Evolutionary conservation across 1,140 invertebrate genomes (phyloP).

Genomic region (Dufourea novaeangliae): DNA sequence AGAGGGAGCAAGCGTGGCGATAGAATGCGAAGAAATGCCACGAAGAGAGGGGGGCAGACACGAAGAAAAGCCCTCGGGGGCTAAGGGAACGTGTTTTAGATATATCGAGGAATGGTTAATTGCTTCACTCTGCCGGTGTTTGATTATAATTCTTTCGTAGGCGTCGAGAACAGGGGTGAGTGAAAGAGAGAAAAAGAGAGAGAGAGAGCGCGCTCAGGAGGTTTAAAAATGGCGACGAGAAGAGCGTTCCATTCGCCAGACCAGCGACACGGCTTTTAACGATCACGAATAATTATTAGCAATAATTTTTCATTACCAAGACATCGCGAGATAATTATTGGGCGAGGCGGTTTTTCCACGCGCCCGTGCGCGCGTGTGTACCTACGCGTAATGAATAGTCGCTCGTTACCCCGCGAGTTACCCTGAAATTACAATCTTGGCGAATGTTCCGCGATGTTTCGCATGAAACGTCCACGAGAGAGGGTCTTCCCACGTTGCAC

Average conservation of each 20-base stretch:
- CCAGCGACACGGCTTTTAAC: conserved; percentile 14
- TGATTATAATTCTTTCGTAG: conserved; percentile 59
- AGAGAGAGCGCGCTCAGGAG: conserved; percentile 9
- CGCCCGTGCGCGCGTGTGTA: conserved; percentile 15
- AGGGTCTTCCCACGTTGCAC: conserved; percentile 32
- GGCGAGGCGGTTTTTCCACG: conserved; percentile 27
- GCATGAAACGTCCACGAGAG: conserved; percentile 40
- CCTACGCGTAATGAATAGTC: conserved; percentile 58
- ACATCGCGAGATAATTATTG: conserved; percentile 56
- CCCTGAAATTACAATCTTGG: conserved; percentile 61
- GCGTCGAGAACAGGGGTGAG: too few relatives aligned
- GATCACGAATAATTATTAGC: conserved; percentile 57
- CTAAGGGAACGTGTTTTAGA: conserved; percentile 45
- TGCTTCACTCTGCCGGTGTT: conserved; percentile 50
- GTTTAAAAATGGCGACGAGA: background rate
- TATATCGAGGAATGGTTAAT: conserved; percentile 56
- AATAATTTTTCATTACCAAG: conserved; percentile 64
- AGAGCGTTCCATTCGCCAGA: background rate
- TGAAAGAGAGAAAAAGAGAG: too few relatives aligned
- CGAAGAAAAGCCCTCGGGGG: background rate
- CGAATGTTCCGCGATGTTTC: conserved; percentile 47
- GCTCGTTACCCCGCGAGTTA: conserved; percentile 57
- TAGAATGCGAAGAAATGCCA: background rate
- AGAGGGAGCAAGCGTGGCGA: background rate
- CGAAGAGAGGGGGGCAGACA: too few relatives aligned